Conservation (phyloP, 2,888 invertebrate genomes). For the Neoaliturus tenellus region DNA sequence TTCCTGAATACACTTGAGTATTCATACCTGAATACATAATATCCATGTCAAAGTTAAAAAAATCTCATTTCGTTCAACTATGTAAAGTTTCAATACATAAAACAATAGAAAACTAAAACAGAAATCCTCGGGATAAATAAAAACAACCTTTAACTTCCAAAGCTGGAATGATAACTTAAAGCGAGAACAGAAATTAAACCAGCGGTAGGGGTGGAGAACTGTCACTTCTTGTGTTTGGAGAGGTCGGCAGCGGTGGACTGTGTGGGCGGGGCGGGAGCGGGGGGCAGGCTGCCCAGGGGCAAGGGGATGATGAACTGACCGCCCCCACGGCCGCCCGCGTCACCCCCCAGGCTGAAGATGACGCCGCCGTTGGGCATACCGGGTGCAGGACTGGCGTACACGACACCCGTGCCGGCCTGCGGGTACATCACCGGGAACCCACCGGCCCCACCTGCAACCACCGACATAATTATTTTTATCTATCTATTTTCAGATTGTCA, state of each 20-base stretch:
- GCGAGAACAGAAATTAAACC: constrained; percentile 23
- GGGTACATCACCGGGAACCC: constrained; percentile 58
- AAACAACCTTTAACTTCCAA: not conserved
- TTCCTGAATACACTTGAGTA: too few relatives aligned
- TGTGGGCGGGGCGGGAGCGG: constrained; percentile 55
- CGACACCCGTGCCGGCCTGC: constrained; percentile 72
- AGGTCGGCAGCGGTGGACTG: constrained; percentile 61
- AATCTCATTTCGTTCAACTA: not conserved
- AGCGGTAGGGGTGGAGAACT: not conserved
- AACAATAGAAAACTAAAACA: not conserved
- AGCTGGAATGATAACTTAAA: constrained; percentile 43
- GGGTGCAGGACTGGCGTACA: constrained; percentile 72
- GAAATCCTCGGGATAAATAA: not conserved
- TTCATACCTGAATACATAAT: not conserved
- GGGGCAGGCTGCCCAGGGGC: constrained; percentile 60
- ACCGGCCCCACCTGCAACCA: constrained; percentile 42
- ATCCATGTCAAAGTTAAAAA: not conserved
- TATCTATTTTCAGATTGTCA: too few relatives aligned
- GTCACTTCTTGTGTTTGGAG: constrained; percentile 63
- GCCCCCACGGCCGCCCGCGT: constrained; percentile 66
- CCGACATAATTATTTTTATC: not conserved
- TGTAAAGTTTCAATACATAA: not conserved
- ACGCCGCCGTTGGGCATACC: constrained; percentile 72
- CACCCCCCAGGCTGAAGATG: constrained; percentile 71
- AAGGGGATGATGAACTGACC: constrained; percentile 65